Base-by-base conservation (phyloP, 2,888 invertebrate genomes). In the Chymomyza caudatula region DNA sequence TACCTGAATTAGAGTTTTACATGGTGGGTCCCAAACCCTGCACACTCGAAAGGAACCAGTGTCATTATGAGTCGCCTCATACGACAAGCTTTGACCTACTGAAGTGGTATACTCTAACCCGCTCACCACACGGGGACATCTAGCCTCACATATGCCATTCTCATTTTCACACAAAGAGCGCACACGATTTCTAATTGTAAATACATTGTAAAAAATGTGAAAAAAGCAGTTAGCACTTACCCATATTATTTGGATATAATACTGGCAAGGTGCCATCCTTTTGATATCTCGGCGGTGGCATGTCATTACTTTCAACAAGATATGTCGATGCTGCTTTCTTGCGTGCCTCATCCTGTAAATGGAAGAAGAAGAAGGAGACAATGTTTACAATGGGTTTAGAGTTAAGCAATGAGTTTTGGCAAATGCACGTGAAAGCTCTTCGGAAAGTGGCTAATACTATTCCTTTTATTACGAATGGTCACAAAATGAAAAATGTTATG, bases 231-330 rank as follows among this genome's bases (percentile, higher is more conserved):
- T 2, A 2, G 11, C 11, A 76, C 82, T 85, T 77, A 93, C 93
- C 93, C 82, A 93, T 92, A 70, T 93, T 89, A n/a, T 92, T 93
- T 65, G 91, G 90, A 87, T 90, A 90, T 76, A 91, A 93, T 88
- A 94, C 93, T 58, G 95, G 94, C 74, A 95, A 93, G 44, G 93
- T 93, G 61, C 93, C 92, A 88, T 91, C 91, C 79, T 92, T 92
- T 74, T 93, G 92, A 78, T 92, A 91, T 85, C 92, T 92, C 17
- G 92, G 92, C 78, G 92, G 93, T 37, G 93, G 93, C 87, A 93
- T 90, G 71, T 91, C 91, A 49, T 88, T 82, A 74, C 85, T 90
- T 71, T 91, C 93, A 44, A 92, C 92, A 52, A 93, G 89, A 90
- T 93, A 93, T 3, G 93, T 92, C 73, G 93, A 93, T 44, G 92